Base-by-base conservation (phyloP, 35 echinoderm and acorn worm genomes). In the Apostichopus japonicus region DNA sequence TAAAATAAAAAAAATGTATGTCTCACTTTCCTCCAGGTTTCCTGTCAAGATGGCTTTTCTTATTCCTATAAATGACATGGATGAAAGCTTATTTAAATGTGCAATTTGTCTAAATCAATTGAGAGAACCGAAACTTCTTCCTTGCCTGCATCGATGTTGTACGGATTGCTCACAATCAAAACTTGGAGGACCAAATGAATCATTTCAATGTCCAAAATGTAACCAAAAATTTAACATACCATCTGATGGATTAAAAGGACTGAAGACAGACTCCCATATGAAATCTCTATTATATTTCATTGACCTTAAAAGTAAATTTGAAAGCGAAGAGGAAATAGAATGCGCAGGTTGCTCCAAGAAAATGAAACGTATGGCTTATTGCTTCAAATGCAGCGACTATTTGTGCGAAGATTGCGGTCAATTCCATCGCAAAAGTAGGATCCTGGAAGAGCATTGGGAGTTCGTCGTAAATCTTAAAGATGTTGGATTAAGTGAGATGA, bases 31-130 rank as follows among this genome's bases (percentile, higher is more conserved):
- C 77, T 24, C 4, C 33, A 23, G 71, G n/a, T 75, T 19, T 75
- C 72, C 67, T 17, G 23, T 4, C 17, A 27, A 89, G 33, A 89
- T 72, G 86, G 63, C 65, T 22, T 65, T 24, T 73, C 2, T 63
- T 22, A 53, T n/a, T 89, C 59, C 10, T n/a, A 6, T 23, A n/a
- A 53, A 89, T 65, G 86, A 67, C 6, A 89, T 89, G 8, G 86
- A 89, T 10, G 86, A 89, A 57, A 72, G 59, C 27, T 89, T 89
- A 23, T 89, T 59, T 63, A 54, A 65, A 16, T 89, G 86, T 89
- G 19, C 63, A 53, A 89, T 89, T 25, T 89, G 86, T 73, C 62
- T 89, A 23, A 63, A 72, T 23, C 10, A 72, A 72, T 44, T 89
- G 19, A 89, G 72, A 24, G 86, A 89, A 72, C 86, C 86, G 63